Evolutionary conservation across 2,797 vertebrate species (phyloP), one percentile per base, ranked within the genome.

Genomic region (Buphagus erythrorhynchus): DNA sequence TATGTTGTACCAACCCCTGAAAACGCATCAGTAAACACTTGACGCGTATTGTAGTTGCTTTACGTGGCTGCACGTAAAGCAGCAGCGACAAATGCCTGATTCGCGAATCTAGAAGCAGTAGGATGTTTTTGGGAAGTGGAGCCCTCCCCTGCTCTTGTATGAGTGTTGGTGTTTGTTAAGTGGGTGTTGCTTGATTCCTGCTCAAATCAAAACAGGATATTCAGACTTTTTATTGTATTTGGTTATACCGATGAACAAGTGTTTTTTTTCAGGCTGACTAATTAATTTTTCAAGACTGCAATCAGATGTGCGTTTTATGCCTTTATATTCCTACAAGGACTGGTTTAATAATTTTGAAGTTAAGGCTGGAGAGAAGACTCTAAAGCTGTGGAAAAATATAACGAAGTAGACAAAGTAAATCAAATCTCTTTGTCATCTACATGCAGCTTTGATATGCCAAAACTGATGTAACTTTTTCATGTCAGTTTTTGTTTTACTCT

Each of bases 151-250:
- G 25, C 26, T 72, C 38, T 22, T 54, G 24, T 19, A 36, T 16
- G 66, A 33, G 35, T 81, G 55, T 75, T 71, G 66, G 45, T 68
- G 76, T 92, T 95, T 66, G 87, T 20, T 59, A 43, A 90, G 55
- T 18, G 38, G 88, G 80, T 78, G 86, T 90, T 90, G 42, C 61
- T 95, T 18, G 63, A 55, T 86, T 86, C 51, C 68, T 4, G 45
- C 89, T 93, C 86, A 35, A 62, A 90, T 61, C 68, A 68, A 62
- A 93, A 54, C 68, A 93, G 72, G 74, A 62, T 88, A 82, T 62
- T 67, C 82, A n/a, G 71, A 29, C 26, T 36, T 71, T 78, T 90
- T 33, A 36, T 80, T 77, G 55, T 91, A 3, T 74, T 73, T 4
- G 15, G 19, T 94, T 66, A 35, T 36, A 31, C 33, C 48, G 61